phyloP scores from a whole-genome alignment of 2,888 invertebrate species.

The Euspilapteryx auroguttella region DNA sequence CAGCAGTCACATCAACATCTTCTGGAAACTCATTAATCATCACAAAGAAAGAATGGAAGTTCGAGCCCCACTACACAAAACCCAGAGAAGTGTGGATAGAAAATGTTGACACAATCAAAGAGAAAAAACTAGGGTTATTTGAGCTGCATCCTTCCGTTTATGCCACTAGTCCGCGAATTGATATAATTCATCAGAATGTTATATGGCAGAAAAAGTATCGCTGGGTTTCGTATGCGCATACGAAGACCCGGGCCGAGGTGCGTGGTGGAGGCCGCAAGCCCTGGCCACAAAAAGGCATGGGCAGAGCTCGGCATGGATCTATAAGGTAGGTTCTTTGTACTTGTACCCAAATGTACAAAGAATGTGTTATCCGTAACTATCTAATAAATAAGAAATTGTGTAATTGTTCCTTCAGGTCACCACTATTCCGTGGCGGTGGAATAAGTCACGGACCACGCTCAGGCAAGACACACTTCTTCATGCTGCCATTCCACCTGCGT shows the following conservation, averaged over 20 bases:
- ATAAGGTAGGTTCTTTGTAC: too few species aligned
- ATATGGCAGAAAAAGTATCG: slow-evolving; percentile 84
- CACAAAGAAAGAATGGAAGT: slow-evolving; percentile 44
- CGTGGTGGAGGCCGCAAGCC: slow-evolving; percentile 91
- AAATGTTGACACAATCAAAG: slow-evolving; percentile 74
- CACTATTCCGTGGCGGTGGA: slow-evolving; percentile 84
- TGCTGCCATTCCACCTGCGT: slow-evolving; percentile 81
- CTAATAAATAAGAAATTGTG: too few species aligned
- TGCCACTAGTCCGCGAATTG: slow-evolving; percentile 80
- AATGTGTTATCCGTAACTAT: too few species aligned
- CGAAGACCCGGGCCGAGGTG: slow-evolving; percentile 82
- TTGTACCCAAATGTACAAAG: too few species aligned
- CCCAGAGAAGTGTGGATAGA: slow-evolving; percentile 86
- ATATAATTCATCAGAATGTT: slow-evolving; percentile 84
- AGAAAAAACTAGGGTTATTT: slow-evolving; percentile 79
- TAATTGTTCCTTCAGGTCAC: too few species aligned
- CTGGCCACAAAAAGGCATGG: slow-evolving; percentile 95
- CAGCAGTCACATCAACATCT: slow-evolving; percentile 13
- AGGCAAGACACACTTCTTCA: slow-evolving; percentile 89
- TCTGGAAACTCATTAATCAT: slow-evolving; percentile 19
- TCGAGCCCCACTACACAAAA: slow-evolving; percentile 56
- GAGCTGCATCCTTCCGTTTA: slow-evolving; percentile 90
- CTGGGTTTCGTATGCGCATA: slow-evolving; percentile 78
- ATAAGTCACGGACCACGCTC: slow-evolving; percentile 88
- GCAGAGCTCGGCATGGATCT: slow-evolving; percentile 89